Percentiles rank a stretch among this genome's conserved stretches.
Evolutionary conservation across 2,113 vertebrate species (phyloP).

Genomic region (Elephas maximus): DNA sequence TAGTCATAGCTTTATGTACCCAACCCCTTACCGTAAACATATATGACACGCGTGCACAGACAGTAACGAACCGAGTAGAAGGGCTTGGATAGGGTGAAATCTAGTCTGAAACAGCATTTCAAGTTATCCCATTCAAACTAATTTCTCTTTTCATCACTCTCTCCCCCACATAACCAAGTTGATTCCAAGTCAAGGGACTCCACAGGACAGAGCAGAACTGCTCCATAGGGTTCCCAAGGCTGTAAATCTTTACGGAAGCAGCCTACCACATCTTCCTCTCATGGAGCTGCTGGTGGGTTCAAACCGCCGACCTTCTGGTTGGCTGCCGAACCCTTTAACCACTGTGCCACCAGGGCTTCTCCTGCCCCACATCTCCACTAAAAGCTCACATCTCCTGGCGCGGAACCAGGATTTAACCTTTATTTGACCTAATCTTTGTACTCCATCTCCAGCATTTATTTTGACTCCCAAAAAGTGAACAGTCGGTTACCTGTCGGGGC

Average conservation of each 20-base stretch:
- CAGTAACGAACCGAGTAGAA: accelerated
- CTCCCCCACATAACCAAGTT: too few relatives aligned
- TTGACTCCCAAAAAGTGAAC: neutral
- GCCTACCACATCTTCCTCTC: too few relatives aligned
- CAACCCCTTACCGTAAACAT: neutral
- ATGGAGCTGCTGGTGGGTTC: too few relatives aligned
- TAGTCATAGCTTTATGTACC: accelerated
- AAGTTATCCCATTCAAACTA: accelerated
- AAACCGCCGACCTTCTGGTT: too few relatives aligned
- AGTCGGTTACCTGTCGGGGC: neutral
- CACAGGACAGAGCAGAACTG: too few relatives aligned
- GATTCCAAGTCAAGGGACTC: too few relatives aligned
- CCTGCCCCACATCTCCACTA: neutral
- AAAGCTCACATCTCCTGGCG: neutral
- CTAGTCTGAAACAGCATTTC: neutral
- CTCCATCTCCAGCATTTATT: neutral
- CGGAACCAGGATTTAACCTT: neutral
- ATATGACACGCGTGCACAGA: accelerated
- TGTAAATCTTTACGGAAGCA: too few relatives aligned
- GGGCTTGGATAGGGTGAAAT: accelerated
- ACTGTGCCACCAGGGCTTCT: too few relatives aligned
- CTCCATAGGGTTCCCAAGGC: too few relatives aligned
- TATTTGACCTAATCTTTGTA: neutral
- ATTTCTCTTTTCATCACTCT: neutral
- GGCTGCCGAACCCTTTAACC: too few relatives aligned